These are phyloP conservation scores for Drosophila rubida DNA, from an alignment of 2,888 invertebrate genomes.

Conservation along the genomic window DNA sequence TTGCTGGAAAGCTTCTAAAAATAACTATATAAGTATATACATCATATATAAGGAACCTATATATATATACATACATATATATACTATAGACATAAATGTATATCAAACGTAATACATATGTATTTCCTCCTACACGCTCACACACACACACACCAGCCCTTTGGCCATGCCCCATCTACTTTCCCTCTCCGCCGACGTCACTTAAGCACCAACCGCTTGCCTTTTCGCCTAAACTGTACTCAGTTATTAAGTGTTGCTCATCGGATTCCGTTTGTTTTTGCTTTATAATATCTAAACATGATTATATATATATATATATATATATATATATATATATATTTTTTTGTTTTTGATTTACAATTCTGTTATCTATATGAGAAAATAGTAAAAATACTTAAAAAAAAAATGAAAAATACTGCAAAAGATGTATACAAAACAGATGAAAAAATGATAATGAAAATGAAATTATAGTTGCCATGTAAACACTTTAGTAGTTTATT, in stretches of 20 bases:
- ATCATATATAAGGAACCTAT: constrained; percentile 46
- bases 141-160: background rate
- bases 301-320: constrained; percentile 14
- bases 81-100: constrained; percentile 22
- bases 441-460: constrained; percentile 29
- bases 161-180: constrained; percentile 2
- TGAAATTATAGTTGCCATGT: constrained; percentile 76
- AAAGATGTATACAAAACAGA: constrained; percentile 39
- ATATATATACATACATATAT: constrained; percentile 40
- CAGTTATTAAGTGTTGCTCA: constrained; percentile 49
- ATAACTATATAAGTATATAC: constrained; percentile 34
- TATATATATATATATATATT: constrained; percentile 14
- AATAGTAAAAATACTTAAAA: constrained; percentile 20
- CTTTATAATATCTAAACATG: constrained; percentile 18
- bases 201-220: constrained; percentile 33
- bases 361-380: constrained; percentile 45
- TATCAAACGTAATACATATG: constrained; percentile 7
- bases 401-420: constrained; percentile 26
- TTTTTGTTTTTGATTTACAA: constrained; percentile 16
- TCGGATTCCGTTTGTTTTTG: constrained; percentile 41
- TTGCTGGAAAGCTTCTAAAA: constrained; percentile 18
- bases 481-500: constrained; percentile 76
- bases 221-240: constrained; percentile 27
- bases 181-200: background rate
- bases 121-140: constrained; percentile 2